A percentile compares a stretch with the other conserved stretches of the same genome.
Evolutionary conservation across 2,797 vertebrate species (phyloP).

Genomic region (Sylvilagus floridanus): DNA sequence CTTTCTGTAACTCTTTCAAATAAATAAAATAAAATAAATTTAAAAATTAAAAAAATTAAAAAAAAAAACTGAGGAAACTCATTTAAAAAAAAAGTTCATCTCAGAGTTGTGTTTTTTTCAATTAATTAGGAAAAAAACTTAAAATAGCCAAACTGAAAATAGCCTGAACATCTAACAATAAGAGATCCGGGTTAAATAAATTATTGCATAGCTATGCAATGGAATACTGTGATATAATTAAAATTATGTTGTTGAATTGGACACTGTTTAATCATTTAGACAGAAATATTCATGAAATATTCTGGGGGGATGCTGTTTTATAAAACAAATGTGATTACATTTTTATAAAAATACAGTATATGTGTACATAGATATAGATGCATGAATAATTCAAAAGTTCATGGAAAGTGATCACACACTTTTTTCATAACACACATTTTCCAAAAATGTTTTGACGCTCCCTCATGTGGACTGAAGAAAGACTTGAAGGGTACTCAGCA

Average conservation of each 20-base stretch:
- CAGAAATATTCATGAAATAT: neutral
- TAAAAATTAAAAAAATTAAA: neutral
- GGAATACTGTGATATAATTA: neutral
- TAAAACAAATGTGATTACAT: neutral
- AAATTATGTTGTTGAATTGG: neutral
- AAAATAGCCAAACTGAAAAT: conserved; percentile 21
- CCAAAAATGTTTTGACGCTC: too few relatives aligned
- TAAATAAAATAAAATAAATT: too few relatives aligned
- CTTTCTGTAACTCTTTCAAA: too few relatives aligned
- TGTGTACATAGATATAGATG: neutral
- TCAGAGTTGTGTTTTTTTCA: conserved; percentile 1
- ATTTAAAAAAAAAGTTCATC: neutral
- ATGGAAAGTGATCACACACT: too few relatives aligned
- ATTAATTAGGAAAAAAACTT: neutral
- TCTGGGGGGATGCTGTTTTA: neutral
- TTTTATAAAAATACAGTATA: conserved; percentile 9
- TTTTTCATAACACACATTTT: too few relatives aligned
- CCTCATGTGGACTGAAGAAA: neutral
- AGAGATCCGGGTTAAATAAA: conserved; percentile 12
- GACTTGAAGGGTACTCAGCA: neutral
- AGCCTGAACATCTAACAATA: conserved; percentile 15
- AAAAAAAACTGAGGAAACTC: neutral
- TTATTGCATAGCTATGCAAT: neutral
- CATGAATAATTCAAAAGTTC: too few relatives aligned
- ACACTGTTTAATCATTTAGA: neutral